Evolutionary conservation across 2,113 vertebrate genomes (phyloP).

Genomic region (Silurus glanis): DNA sequence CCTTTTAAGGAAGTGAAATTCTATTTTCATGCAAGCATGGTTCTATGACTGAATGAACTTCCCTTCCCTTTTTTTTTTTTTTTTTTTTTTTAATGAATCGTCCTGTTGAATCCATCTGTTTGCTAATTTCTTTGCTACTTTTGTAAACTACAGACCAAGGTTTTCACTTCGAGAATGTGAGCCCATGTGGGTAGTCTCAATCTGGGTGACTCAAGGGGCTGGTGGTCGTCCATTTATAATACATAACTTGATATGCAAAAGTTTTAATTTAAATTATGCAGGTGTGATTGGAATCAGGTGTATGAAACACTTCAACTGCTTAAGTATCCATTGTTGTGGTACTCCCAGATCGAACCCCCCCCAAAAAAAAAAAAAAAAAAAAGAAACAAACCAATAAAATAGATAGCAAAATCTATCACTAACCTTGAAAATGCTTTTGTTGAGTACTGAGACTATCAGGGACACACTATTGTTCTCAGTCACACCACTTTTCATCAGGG

Average conservation of each 20-base stretch:
- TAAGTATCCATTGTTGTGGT: neutral
- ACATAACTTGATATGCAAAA: no score
- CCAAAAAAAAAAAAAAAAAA: neutral
- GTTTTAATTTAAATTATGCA: neutral
- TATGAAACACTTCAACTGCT: neutral
- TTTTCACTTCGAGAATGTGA: neutral
- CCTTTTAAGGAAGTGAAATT: neutral
- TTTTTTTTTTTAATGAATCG: no score
- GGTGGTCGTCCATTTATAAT: neutral
- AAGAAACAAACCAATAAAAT: no score
- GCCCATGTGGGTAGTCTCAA: neutral
- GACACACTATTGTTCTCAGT: neutral
- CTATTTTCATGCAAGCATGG: no score
- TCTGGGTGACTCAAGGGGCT: neutral
- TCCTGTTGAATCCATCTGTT: neutral
- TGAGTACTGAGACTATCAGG: constrained; percentile 57
- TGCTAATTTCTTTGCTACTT: neutral
- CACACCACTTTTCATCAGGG: constrained; percentile 48
- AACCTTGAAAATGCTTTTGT: constrained; percentile 62
- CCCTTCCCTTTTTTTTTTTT: no score
- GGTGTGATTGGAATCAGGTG: neutral
- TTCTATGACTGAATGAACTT: no score
- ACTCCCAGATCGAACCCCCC: neutral
- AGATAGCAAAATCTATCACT: constrained; percentile 12
- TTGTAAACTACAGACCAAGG: no score